phyloP scores from a whole-genome alignment of 2,113 vertebrate genomes.

The Mesitornis unicolor region DNA sequence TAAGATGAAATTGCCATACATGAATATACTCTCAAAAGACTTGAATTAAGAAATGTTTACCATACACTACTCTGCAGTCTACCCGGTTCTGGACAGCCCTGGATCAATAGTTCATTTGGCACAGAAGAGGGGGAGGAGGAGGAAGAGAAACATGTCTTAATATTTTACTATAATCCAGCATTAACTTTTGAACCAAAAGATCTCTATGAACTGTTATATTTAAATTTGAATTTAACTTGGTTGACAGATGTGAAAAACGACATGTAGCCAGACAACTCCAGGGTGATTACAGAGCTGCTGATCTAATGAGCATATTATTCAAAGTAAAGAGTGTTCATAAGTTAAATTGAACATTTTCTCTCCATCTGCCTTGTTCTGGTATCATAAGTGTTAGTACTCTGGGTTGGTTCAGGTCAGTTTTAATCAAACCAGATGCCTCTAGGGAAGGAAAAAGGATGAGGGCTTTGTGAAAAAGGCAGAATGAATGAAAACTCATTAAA shows the following conservation, averaged over 20 bases:
- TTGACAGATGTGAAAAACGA: neutral
- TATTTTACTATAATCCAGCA: neutral
- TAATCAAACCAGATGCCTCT: neutral
- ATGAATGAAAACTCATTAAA: neutral
- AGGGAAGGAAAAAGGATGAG: neutral
- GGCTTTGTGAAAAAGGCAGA: neutral
- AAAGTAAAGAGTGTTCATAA: neutral
- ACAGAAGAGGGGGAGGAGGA: accelerated
- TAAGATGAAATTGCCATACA: neutral
- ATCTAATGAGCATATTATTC: neutral
- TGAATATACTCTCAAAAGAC: neutral
- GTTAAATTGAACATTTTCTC: neutral
- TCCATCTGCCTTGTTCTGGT: neutral
- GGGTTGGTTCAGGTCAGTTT: neutral
- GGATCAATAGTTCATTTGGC: neutral
- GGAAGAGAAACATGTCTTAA: neutral
- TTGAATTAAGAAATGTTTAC: neutral
- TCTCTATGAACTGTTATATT: neutral
- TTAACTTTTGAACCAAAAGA: neutral
- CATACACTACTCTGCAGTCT: neutral
- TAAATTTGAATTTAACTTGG: neutral
- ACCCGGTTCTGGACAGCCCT: neutral
- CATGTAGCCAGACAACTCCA: neutral
- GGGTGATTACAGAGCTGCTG: neutral
- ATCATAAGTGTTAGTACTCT: neutral